Conservation (phyloP, 2,113 vertebrate species). For the Micromys minutus region DNA sequence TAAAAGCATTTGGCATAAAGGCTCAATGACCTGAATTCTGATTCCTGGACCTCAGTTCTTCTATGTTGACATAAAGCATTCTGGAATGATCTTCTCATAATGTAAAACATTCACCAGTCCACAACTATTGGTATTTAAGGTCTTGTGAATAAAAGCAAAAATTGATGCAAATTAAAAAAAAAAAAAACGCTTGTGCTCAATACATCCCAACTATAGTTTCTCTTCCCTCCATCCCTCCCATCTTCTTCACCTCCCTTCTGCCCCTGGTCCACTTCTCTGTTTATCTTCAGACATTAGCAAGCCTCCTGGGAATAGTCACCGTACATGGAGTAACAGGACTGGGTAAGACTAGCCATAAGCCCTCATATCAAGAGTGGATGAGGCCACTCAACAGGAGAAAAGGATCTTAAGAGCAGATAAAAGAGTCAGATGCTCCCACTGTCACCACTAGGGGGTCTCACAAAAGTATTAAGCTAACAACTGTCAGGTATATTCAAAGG, state of each 20-base stretch:
- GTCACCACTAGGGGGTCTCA: too few relatives aligned
- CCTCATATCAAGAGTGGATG: neutral
- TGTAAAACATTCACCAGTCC: neutral
- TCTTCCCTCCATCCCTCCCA: neutral
- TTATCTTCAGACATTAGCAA: neutral
- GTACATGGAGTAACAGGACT: neutral
- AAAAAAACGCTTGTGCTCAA: neutral
- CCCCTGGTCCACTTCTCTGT: neutral
- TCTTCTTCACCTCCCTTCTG: fast-evolving
- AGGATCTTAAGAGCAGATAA: neutral
- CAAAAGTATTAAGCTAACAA: neutral
- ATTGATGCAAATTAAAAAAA: neutral
- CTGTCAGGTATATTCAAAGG: neutral
- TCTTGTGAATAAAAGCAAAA: neutral
- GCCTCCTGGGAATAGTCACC: neutral
- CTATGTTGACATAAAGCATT: constrained; percentile 31
- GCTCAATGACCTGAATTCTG: neutral
- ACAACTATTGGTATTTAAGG: neutral
- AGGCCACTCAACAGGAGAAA: neutral
- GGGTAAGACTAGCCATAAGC: neutral
- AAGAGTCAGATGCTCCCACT: neutral
- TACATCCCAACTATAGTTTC: neutral
- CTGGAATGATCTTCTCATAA: neutral
- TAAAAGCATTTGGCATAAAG: neutral
- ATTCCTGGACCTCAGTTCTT: neutral